Evolutionary conservation across 2,888 invertebrate genomes (phyloP).

Genomic region (Hirtodrosophila duncani): DNA sequence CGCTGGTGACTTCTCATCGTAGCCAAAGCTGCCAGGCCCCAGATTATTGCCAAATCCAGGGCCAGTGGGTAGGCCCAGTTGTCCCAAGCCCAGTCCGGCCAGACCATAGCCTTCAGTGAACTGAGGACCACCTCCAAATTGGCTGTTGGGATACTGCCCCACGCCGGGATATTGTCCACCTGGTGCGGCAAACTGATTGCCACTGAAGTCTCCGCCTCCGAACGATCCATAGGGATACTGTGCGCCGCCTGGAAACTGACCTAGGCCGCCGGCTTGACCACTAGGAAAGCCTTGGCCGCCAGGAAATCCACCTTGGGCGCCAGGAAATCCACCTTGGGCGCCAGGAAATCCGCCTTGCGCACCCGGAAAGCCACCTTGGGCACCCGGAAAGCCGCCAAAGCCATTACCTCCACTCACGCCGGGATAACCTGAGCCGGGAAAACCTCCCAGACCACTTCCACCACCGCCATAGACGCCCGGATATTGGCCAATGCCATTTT

Average conservation of each 20-base stretch:
- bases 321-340: slow-evolving; percentile 29
- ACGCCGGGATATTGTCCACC: slow-evolving; percentile 49
- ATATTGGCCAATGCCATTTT: slow-evolving; percentile 46
- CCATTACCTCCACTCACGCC: slow-evolving; percentile 24
- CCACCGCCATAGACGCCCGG: slow-evolving; percentile 30
- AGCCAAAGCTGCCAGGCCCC: slow-evolving; percentile 39
- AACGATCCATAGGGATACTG: slow-evolving; percentile 37
- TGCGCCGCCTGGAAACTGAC: slow-evolving; percentile 36
- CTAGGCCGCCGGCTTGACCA: slow-evolving; percentile 18
- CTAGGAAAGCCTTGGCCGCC: slow-evolving; percentile 15
- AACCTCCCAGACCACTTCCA: slow-evolving; percentile 23
- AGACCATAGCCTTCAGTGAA: slow-evolving; percentile 72
- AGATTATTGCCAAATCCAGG: slow-evolving; percentile 18
- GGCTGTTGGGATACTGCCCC: slow-evolving; percentile 41
- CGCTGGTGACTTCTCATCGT: slow-evolving; percentile 51
- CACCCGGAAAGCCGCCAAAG: slow-evolving; percentile 29
- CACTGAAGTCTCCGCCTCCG: slow-evolving; percentile 35
- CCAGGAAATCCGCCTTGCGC: slow-evolving; percentile 30
- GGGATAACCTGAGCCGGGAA: slow-evolving; percentile 31
- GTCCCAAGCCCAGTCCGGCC: slow-evolving; percentile 33
- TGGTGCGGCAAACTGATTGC: slow-evolving; percentile 37
- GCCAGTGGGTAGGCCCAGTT: slow-evolving; percentile 32
- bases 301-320: slow-evolving; percentile 13
- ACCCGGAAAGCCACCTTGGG: slow-evolving; percentile 17
- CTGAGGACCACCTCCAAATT: slow-evolving; percentile 47